Percentiles rank a stretch among this genome's conserved stretches.
phyloP scores from a whole-genome alignment of 2,888 invertebrate species.

The Taphrorychus bicolor region DNA sequence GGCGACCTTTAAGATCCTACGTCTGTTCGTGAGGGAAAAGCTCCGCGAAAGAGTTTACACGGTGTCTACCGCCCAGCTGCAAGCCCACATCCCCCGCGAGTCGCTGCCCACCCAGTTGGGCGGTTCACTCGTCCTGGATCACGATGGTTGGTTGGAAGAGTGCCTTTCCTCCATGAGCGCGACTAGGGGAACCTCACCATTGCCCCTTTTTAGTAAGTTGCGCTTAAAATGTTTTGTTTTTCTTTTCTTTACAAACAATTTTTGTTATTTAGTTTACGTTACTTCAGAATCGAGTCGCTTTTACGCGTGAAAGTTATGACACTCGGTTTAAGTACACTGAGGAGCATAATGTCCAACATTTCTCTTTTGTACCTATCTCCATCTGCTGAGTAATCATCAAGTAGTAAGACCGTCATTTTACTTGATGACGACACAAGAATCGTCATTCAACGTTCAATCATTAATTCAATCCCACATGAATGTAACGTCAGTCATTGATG shows the following conservation, averaged over 20 bases:
- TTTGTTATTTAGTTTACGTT: no score
- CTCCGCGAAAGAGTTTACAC: constrained; percentile 94
- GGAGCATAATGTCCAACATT: no score
- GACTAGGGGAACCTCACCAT: constrained; percentile 56
- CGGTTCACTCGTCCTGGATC: constrained; percentile 85
- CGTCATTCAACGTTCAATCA: no score
- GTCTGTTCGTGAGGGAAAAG: constrained; percentile 95
- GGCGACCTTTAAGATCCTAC: constrained; percentile 94
- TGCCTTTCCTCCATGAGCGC: constrained; percentile 78
- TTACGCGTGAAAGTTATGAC: no score
- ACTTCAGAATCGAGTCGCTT: no score
- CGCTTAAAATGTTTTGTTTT: neutral
- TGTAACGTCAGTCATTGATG: no score
- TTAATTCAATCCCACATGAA: no score
- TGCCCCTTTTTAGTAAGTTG: constrained; percentile 51
- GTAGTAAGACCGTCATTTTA: no score
- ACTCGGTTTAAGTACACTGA: no score
- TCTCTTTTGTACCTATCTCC: no score
- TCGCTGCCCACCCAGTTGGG: constrained; percentile 90
- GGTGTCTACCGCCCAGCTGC: constrained; percentile 88
- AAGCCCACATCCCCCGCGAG: constrained; percentile 87
- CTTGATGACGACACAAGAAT: no score
- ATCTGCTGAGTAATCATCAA: no score
- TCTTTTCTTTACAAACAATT: neutral
- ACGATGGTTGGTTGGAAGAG: constrained; percentile 84